Base-by-base conservation (phyloP, 2,797 vertebrate genomes). In the Silurus lanzhouensis region DNA sequence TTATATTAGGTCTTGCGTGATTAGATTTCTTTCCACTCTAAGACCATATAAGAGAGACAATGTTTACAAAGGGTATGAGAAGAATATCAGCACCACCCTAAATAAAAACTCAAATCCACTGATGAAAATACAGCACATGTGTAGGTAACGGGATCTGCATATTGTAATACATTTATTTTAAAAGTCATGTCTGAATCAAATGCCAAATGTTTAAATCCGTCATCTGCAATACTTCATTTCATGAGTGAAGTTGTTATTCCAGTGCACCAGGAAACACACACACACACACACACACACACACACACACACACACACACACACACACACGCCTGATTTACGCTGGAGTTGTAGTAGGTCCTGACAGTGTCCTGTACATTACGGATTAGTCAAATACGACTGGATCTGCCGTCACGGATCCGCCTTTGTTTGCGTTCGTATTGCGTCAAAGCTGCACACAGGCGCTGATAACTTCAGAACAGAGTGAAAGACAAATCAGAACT, bases 391-490 rank as follows among this genome's bases (percentile, higher is more conserved):
- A 57, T 38, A 67, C 7, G 17, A 22, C 27, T 48, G 13, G 17
- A 66, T 48, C 48, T 78, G 61, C 8, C 20, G 6, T 46, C 60
- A 48, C 27, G 15, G 19, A 66, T 83, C 81, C 64, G 5, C 84
- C 10, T 63, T 48, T 38, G 46, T 83, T 86, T 86, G 81, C 85
- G 31, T 70, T 66, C 10, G 46, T 14, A 52, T 72, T 68, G 58
- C 63, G 22, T 68, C 63, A 77, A 38, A 19, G 63, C 46, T 6
- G 20, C 25, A 7, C 31, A 52, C 71, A 0, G 48, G 48, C 48
- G 48, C 66, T 38, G 83, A 80, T 63, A 71, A 48, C 44, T 84
- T 60, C 76, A 70, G 20, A 60, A 14, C 55, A 46, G 27, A 2
- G 57, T 38, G 6, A 58, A 78, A 27, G 15, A 78, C 72, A 38